Evolutionary conservation across 2,113 vertebrate genomes (phyloP).

Genomic region (Callaeas wilsoni): DNA sequence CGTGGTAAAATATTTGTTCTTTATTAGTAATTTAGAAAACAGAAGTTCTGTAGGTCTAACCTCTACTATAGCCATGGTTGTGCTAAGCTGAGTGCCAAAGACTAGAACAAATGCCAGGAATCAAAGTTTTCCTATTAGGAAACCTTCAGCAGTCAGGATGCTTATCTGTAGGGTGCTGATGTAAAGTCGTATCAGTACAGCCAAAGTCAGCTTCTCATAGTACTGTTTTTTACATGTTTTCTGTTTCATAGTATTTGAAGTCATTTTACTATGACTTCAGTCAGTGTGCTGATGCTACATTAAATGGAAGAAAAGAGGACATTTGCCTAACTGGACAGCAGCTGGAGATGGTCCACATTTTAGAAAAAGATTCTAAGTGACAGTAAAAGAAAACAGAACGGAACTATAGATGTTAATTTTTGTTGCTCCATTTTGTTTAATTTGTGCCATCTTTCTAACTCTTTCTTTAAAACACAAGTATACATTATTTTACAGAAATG

Average conservation of each 20-base stretch:
- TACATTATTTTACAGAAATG: background rate
- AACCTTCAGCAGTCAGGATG: background rate
- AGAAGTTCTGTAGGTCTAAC: background rate
- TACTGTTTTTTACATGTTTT: background rate
- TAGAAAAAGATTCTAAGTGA: background rate
- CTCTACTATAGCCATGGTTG: background rate
- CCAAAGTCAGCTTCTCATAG: background rate
- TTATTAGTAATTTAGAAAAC: background rate
- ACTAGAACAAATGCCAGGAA: background rate
- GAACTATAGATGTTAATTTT: background rate
- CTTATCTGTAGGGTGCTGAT: background rate
- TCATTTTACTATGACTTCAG: background rate
- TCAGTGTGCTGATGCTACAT: background rate
- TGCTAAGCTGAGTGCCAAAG: background rate
- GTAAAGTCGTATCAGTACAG: background rate
- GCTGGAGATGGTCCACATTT: background rate
- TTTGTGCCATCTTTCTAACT: background rate
- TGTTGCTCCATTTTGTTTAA: background rate
- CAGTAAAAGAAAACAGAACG: background rate
- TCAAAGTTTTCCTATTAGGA: background rate
- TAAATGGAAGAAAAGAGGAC: background rate
- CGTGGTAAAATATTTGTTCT: background rate
- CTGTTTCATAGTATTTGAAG: background rate
- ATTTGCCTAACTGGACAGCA: background rate
- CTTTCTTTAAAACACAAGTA: background rate